These are phyloP conservation scores for Pollenia labialis DNA, from an alignment of 2,888 invertebrate species.

Conservation along the genomic window DNA sequence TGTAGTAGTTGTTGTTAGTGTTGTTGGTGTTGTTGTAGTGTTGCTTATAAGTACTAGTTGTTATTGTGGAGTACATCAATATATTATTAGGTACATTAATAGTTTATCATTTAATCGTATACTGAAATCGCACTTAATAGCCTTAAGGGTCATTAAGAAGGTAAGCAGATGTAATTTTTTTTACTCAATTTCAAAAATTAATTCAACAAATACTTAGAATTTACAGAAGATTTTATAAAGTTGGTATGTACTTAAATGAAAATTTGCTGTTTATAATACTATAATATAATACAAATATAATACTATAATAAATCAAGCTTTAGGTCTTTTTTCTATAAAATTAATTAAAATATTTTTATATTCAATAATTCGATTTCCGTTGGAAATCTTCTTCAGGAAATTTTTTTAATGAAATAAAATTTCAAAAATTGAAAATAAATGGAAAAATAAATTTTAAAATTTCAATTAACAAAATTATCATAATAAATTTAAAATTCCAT, in stretches of 20 bases:
- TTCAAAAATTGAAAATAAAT: no score
- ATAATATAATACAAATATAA: no score
- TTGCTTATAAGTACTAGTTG: neutral
- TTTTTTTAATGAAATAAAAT: no score
- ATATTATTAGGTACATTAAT: conserved; percentile 59
- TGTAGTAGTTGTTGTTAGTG: conserved; percentile 20
- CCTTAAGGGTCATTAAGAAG: conserved; percentile 38
- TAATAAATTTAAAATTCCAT: no score
- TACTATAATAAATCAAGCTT: no score
- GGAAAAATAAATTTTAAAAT: no score
- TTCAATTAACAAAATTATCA: no score
- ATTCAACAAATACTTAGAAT: neutral
- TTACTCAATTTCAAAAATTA: conserved; percentile 16
- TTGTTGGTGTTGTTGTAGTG: neutral
- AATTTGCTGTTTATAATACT: neutral
- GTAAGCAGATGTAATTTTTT: neutral
- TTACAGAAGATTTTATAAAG: neutral
- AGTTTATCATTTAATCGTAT: conserved; percentile 54
- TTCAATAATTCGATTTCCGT: no score
- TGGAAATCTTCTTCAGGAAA: no score
- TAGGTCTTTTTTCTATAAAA: no score
- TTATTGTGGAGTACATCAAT: conserved; percentile 20
- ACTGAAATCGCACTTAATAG: conserved; percentile 53
- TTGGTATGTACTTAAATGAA: neutral
- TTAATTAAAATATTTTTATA: no score